A percentile compares a stretch with the other conserved stretches of the same genome.
phyloP scores from a whole-genome alignment of 1,140 invertebrate genomes.

The Leptopilina boulardi region DNA sequence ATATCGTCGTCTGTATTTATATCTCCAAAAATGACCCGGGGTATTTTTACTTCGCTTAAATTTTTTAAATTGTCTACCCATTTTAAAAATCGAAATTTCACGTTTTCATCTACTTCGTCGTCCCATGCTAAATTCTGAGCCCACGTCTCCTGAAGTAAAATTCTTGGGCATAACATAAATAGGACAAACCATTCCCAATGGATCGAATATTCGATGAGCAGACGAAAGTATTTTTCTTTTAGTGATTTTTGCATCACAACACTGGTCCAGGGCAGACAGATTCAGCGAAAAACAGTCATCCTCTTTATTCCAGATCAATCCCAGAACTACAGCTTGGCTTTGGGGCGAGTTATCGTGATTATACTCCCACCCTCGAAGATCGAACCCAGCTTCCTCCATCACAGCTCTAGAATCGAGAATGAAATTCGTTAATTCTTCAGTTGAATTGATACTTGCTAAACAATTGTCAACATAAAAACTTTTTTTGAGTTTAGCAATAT shows the following conservation, averaged over 20 bases:
- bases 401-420: not conserved
- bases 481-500: not conserved
- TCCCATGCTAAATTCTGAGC: slow-evolving; percentile 57
- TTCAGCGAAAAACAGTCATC: slow-evolving; percentile 2
- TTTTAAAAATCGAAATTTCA: slow-evolving; percentile 39
- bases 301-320: slow-evolving; percentile 1
- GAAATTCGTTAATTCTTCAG: not conserved
- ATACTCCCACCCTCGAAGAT: slow-evolving; percentile 34
- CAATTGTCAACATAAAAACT: slow-evolving; percentile 9
- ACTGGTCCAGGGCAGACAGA: not conserved
- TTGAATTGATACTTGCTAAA: not conserved
- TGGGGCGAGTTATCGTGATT: not conserved
- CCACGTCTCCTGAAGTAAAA: slow-evolving; percentile 46
- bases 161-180: slow-evolving; percentile 53
- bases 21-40: not conserved
- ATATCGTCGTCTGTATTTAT: not conserved
- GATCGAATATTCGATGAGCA: slow-evolving; percentile 57
- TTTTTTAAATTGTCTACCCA: slow-evolving; percentile 44
- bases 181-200: slow-evolving; percentile 60
- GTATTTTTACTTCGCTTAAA: slow-evolving; percentile 22
- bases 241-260: not conserved
- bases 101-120: slow-evolving; percentile 37
- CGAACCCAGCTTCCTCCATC: slow-evolving; percentile 7
- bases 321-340: not conserved
- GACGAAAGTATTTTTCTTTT: not conserved